Percentiles rank a stretch among this genome's conserved stretches.
These are phyloP conservation scores for Phragmatobia fuliginosa DNA, from an alignment of 2,888 invertebrate species.

Conservation along the genomic window DNA sequence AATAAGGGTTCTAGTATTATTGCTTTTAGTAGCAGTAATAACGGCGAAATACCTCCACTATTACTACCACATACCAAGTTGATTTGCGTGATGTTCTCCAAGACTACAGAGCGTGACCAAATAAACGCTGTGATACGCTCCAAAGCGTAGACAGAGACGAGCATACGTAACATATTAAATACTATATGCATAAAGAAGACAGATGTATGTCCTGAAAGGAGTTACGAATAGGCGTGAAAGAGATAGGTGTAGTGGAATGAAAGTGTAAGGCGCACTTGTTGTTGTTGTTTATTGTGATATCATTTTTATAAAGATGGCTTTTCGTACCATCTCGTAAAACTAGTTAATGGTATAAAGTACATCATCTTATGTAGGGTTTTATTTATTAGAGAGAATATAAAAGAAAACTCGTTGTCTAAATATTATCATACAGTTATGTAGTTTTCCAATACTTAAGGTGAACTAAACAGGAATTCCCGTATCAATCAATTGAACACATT, in stretches of 20 bases:
- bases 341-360: too few species aligned
- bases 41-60: not conserved
- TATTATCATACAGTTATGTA: not conserved
- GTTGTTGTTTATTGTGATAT: not conserved
- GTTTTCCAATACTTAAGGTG: not conserved
- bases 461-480: not conserved
- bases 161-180: not conserved
- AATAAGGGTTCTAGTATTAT: not conserved
- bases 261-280: constrained; percentile 3
- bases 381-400: not conserved
- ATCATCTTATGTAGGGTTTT: not conserved
- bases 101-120: constrained; percentile 39
- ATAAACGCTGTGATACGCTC: constrained; percentile 37
- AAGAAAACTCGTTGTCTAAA: too few species aligned
- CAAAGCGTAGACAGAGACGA: constrained; percentile 39
- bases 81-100: constrained; percentile 32
- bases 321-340: not conserved
- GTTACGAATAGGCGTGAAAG: not conserved
- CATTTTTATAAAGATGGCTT: not conserved
- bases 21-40: not conserved
- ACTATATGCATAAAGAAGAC: not conserved
- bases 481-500: not conserved
- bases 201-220: constrained; percentile 6
- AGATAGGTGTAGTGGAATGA: constrained; percentile 10
- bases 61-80: constrained; percentile 17